Evolutionary conservation across 2,797 vertebrate genomes (phyloP).

Genomic region (Momotus momota): DNA sequence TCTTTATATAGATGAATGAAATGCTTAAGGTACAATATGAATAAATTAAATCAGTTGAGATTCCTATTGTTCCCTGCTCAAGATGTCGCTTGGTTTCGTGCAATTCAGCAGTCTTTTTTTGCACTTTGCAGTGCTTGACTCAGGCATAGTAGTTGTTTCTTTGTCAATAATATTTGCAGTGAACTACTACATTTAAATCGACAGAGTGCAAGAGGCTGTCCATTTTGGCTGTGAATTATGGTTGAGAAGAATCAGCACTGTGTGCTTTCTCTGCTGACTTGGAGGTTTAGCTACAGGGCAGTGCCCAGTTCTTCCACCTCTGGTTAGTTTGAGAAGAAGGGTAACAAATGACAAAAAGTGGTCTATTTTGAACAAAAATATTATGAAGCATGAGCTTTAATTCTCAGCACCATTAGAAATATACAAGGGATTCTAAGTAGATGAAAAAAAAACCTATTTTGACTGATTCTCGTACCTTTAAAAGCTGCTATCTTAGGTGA

Average conservation of each 20-base stretch:
- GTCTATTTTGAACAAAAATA: neutral
- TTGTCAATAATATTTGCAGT: conserved; percentile 47
- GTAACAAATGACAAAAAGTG: neutral
- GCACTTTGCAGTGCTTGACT: neutral
- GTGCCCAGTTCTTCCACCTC: neutral
- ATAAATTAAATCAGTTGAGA: neutral
- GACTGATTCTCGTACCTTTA: neutral
- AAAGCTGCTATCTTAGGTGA: neutral
- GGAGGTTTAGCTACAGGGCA: neutral
- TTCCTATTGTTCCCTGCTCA: neutral
- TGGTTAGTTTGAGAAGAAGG: neutral
- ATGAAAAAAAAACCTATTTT: neutral
- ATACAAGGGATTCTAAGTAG: neutral
- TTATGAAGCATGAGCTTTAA: neutral
- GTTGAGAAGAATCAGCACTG: neutral
- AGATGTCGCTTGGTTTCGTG: neutral
- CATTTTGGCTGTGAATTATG: neutral
- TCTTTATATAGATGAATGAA: conserved; percentile 85
- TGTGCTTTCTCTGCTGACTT: neutral
- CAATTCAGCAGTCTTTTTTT: neutral
- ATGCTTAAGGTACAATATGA: conserved; percentile 76
- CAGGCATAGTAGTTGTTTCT: neutral
- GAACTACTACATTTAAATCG: neutral
- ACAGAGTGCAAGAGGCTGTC: neutral
- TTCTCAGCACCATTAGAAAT: neutral